Evolutionary conservation across 2,113 vertebrate species (phyloP).

Genomic region (Crocuta crocuta): DNA sequence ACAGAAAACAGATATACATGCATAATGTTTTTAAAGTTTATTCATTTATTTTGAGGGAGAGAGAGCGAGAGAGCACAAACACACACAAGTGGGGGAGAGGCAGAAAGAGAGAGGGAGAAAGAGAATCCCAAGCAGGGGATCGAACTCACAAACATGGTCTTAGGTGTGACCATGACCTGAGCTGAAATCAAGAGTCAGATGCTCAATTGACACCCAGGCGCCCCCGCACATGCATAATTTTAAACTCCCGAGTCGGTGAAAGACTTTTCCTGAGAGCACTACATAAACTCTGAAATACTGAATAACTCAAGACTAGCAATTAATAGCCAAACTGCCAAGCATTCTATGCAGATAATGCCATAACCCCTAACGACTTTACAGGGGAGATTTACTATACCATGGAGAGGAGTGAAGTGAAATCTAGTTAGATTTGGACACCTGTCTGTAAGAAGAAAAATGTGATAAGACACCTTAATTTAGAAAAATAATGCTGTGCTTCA

Average conservation of each 20-base stretch:
- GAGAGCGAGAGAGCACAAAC: rapidly evolving
- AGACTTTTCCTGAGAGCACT: background rate
- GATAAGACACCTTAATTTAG: background rate
- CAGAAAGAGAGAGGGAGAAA: too few relatives aligned
- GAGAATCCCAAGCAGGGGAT: too few relatives aligned
- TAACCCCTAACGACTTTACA: background rate
- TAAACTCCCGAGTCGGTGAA: background rate
- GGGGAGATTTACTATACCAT: background rate
- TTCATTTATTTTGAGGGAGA: too few relatives aligned
- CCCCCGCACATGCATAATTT: background rate
- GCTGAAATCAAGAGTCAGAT: too few relatives aligned
- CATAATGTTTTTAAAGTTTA: background rate
- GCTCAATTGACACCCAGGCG: too few relatives aligned
- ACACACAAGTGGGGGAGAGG: too few relatives aligned
- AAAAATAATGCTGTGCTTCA: background rate
- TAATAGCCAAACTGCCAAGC: background rate
- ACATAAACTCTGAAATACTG: background rate
- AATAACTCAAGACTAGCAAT: background rate
- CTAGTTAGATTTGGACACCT: background rate
- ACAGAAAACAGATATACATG: background rate
- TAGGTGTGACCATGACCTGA: too few relatives aligned
- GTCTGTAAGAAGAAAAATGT: background rate
- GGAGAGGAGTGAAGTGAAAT: background rate
- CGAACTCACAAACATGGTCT: too few relatives aligned
- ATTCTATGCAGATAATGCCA: background rate